A percentile compares a stretch with the other conserved stretches of the same genome.
phyloP scores from a whole-genome alignment of 2,797 vertebrate species.

The Hozukius guyotensis region DNA sequence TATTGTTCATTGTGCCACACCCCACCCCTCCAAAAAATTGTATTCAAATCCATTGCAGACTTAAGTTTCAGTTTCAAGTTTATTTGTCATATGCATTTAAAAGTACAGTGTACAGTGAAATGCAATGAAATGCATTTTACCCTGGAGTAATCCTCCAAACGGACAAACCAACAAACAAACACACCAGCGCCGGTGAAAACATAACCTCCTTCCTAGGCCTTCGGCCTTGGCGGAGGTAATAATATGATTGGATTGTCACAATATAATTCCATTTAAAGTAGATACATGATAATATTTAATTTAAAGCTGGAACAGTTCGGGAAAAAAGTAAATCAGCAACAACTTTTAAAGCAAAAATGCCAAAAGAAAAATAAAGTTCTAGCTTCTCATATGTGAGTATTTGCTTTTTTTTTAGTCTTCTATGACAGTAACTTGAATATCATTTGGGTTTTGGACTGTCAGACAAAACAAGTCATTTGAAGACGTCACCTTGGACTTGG shows the following conservation, averaged over 20 bases:
- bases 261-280: background rate
- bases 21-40: too few species aligned
- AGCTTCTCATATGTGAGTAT: background rate
- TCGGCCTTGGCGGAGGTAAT: fast-evolving
- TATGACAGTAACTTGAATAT: background rate
- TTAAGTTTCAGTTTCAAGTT: too few species aligned
- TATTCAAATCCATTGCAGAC: too few species aligned
- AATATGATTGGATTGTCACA: background rate
- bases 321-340: background rate
- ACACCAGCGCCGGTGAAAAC: too few species aligned
- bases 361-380: background rate
- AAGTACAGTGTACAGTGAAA: too few species aligned
- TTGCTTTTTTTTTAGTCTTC: background rate
- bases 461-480: background rate
- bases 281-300: background rate
- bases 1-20: too few species aligned
- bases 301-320: background rate
- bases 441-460: background rate
- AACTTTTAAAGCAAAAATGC: background rate
- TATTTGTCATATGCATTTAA: too few species aligned
- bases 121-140: too few species aligned
- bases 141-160: too few species aligned
- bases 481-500: background rate
- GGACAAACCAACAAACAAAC: too few species aligned
- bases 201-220: too few species aligned